These are phyloP conservation scores for Macrotis lagotis DNA, from an alignment of 2,113 vertebrate genomes.

Conservation along the genomic window DNA sequence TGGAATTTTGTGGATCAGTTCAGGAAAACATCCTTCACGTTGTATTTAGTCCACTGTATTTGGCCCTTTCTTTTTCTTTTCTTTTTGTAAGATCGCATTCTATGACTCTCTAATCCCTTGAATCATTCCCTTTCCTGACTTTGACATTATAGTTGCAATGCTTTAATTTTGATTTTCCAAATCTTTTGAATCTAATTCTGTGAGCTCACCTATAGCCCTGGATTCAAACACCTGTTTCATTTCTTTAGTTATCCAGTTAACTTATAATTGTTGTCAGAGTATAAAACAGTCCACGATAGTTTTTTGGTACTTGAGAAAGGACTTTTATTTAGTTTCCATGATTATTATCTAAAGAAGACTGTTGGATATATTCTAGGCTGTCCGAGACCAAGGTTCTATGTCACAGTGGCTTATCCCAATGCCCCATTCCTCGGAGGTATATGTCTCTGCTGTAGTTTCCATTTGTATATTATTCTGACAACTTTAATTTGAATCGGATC, in stretches of 20 bases:
- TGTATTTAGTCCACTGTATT: slow-evolving; percentile 84
- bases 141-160: slow-evolving; percentile 91
- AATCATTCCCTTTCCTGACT: slow-evolving; percentile 86
- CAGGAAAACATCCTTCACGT: slow-evolving; percentile 84
- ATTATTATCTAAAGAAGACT: slow-evolving; percentile 91
- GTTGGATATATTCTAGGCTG: slow-evolving; percentile 91
- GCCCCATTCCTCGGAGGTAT: slow-evolving; percentile 87
- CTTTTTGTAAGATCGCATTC: slow-evolving; percentile 73
- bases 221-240: slow-evolving; percentile 90
- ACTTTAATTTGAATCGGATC: no score
- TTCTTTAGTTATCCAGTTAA: slow-evolving; percentile 89
- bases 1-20: slow-evolving; percentile 84
- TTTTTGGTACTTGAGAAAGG: slow-evolving; percentile 96
- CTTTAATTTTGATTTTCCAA: slow-evolving; percentile 86
- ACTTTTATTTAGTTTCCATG: slow-evolving; percentile 95
- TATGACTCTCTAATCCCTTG: slow-evolving; percentile 82
- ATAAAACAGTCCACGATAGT: slow-evolving; percentile 89
- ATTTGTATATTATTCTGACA: no score
- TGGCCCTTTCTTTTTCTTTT: slow-evolving; percentile 79
- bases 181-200: slow-evolving; percentile 90
- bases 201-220: slow-evolving; percentile 90
- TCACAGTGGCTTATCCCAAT: slow-evolving; percentile 88
- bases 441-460: slow-evolving; percentile 14
- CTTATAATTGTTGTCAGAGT: slow-evolving; percentile 88
- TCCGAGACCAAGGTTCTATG: slow-evolving; percentile 91